Evolutionary conservation across 2,797 vertebrate species (phyloP), one percentile per base, ranked within the genome.

Genomic region (Phataginus tricuspis): DNA sequence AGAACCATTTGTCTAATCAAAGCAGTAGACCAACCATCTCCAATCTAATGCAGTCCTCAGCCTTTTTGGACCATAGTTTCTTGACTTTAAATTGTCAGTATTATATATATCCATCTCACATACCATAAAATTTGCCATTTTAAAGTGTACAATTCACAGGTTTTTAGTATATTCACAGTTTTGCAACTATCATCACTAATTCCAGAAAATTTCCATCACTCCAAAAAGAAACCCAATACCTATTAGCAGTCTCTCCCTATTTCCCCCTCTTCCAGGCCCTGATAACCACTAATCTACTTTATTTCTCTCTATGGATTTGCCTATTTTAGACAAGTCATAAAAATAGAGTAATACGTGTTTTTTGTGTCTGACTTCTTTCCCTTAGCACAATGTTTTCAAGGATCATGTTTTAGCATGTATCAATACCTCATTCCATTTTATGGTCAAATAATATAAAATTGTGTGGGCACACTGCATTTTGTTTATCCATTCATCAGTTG

Each of bases 301-400:
- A 29, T 59, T 16, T 86, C n/a, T 64, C 23, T 69, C 12, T 90
- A 14, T 90, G 27, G 49, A 86, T 95, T 96, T 91, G 29, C n/a
- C 61, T 85, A 55, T 75, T 94, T 66, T 77, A 77, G 59, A 95
- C n/a, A 75, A 93, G 90, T 90, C 42, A 85, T 59, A 69, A 51
- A 84, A 86, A 61, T 37, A 13, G 19, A 88, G 7, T 78, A 19
- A 86, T 64, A 45, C 66, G 42, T 79, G 15, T 11, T 31, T 90
- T 91, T 95, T 83, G 31, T 86, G 16, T 91, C 27, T 94, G 61
- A 87, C 25, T 85, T 96, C 61, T 94, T 92, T 57, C 72, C 72
- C 31, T 45, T 83, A 86, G 34, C 27, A 75, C 91, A 39, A 80
- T 39, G 7, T 74, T 86, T 91, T 95, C 69, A 89, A 74, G 19